These are phyloP conservation scores for Sebastes matsubarae DNA, from an alignment of 2,797 vertebrate genomes.

Conservation along the genomic window DNA sequence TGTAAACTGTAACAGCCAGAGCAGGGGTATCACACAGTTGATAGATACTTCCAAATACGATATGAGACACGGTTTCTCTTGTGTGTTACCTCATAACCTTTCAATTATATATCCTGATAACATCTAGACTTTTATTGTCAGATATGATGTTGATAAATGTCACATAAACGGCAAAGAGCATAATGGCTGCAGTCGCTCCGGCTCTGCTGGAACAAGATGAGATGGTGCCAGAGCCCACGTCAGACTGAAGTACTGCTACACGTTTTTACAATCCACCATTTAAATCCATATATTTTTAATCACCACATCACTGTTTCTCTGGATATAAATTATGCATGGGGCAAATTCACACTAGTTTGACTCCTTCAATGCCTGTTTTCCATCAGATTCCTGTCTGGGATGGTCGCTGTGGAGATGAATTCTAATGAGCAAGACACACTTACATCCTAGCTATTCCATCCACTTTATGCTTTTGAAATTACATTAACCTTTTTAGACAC, in stretches of 20 bases:
- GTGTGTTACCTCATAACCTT: conserved; percentile 57
- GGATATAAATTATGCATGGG: conserved; percentile 45
- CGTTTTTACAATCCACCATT: conserved; percentile 41
- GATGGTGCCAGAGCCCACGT: conserved; percentile 4
- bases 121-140: conserved; percentile 58
- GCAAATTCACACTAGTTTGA: conserved; percentile 33
- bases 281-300: conserved; percentile 47
- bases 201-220: conserved; percentile 29
- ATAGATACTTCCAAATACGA: conserved; percentile 61
- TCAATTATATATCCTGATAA: conserved; percentile 65
- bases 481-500: conserved; percentile 80
- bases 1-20: conserved; percentile 38
- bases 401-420: conserved; percentile 40
- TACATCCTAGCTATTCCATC: conserved; percentile 56
- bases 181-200: conserved; percentile 21
- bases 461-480: conserved; percentile 77
- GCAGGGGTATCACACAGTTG: conserved; percentile 43
- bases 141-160: conserved; percentile 66
- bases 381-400: conserved; percentile 48
- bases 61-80: conserved; percentile 42
- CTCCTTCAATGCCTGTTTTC: conserved; percentile 42
- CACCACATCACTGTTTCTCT: conserved; percentile 23
- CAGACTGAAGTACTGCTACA: not conserved
- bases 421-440: conserved; percentile 67
- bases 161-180: conserved; percentile 45